Base-by-base conservation (phyloP, 1,140 invertebrate species). In the Meloidogyne exigua region DNA sequence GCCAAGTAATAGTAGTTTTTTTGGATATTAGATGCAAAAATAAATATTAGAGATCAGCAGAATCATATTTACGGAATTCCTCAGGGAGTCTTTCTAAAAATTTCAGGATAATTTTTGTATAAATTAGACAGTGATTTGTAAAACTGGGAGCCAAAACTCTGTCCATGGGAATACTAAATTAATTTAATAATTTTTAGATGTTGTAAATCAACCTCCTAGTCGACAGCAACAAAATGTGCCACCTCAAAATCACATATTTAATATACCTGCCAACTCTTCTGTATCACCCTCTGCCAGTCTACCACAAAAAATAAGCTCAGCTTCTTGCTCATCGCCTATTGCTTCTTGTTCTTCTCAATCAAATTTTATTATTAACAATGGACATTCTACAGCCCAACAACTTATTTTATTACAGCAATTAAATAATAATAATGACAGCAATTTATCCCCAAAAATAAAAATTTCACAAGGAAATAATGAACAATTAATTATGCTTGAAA, bases 141-240 rank as follows among this genome's bases (percentile, higher is more conserved):
- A n/a, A n/a, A n/a, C n/a, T n/a, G n/a, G n/a, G n/a, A n/a, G n/a
- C 70, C 18, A 5, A 32, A 32, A 32, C 2, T 32, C 7, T 32
- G 28, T 32, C 28, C 28, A 32, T 32, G 28, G 28, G 28, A 7
- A 32, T 32, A 2, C 7, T 39, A 10, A 39, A 39, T 39, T 39
- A 32, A 32, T 32, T 10, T 39, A 57, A n/a, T 0, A n/a, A n/a
- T 57, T 57, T 21, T n/a, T n/a, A 57, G 49, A 57, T 57, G n/a
- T n/a, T n/a, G 21, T 57, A n/a, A 57, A 67, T 42, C 75, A 76
- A 39, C 36, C 10, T 18, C 32, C 23, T n/a, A 49, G 57, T 42
- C 42, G 64, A 64, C 42, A 26, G 39, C 57, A 65, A 26, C 76
- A 79, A 76, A 63, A 77, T 39, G n/a, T 28, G 15, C 18, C 25